These are phyloP conservation scores for Polyommatus icarus DNA, from an alignment of 2,888 invertebrate genomes.

Conservation along the genomic window DNA sequence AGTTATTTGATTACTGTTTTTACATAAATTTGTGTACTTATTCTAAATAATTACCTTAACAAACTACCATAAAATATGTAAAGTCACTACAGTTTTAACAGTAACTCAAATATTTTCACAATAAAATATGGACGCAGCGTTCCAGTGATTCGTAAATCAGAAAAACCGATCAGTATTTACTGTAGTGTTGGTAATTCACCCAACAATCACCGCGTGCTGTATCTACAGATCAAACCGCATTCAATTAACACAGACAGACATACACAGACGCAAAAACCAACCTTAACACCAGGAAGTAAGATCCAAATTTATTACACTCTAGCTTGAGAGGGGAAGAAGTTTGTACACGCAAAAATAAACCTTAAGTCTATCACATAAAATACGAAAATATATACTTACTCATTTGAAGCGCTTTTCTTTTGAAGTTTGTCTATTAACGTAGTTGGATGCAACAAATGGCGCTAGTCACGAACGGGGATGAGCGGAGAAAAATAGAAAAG, in stretches of 20 bases:
- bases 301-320: background rate
- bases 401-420: constrained; percentile 43
- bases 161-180: constrained; percentile 34
- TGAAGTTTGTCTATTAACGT: constrained; percentile 59
- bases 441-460: constrained; percentile 65
- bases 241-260: constrained; percentile 38
- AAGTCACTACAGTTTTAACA: background rate
- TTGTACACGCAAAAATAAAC: background rate
- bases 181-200: constrained; percentile 40
- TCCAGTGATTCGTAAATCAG: constrained; percentile 10
- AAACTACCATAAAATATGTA: background rate
- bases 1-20: too few species aligned
- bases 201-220: constrained; percentile 38
- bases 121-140: background rate
- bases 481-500: background rate
- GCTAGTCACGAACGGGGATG: constrained; percentile 31
- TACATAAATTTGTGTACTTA: too few species aligned
- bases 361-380: background rate
- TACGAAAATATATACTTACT: background rate
- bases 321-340: background rate
- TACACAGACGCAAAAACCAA: constrained; percentile 20
- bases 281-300: background rate
- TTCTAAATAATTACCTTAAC: background rate
- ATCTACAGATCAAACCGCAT: constrained; percentile 38
- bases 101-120: background rate